Evolutionary conservation across 2,888 invertebrate genomes (phyloP), one percentile per base, ranked within the genome.

Genomic region (Athetis lepigone): DNA sequence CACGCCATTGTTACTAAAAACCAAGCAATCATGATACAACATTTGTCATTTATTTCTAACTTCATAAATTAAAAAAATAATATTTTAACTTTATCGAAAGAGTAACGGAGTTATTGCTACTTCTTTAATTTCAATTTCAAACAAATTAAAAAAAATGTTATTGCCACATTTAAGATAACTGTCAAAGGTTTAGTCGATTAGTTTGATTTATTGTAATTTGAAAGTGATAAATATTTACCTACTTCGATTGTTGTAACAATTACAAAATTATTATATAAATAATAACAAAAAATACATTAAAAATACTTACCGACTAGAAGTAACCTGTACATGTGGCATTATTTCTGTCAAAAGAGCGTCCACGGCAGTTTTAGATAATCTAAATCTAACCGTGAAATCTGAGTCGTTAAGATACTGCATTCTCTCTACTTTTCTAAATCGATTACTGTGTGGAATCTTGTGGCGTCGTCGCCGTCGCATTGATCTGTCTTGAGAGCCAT

Each of bases 1-100:
- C 6, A 81, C 58, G 13, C 77, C 79, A 60, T 75, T 46, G 64
- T 79, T 81, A 18, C 76, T 79, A 57, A 29, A 67, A 46, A 13
- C 33, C 11, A 33, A 33, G 33, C 9, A n/a, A 25, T 16, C 13
- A 33, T n/a, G n/a, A 45, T 16, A 43, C 3, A 6, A 27, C 9
- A 27, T 27, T 33, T 11, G 4, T 13, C 13, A 33, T 33, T 2
- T 33, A 13, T 33, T 33, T 13, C 2, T 2, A 4, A 33, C 13
- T 13, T 13, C 7, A 11, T 33, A 33, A 2, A 4, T 9, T 1
- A 11, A 13, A 3, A 13, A 3, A 1, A 33, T 25, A 4, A 25
- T 25, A 25, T 6, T 25, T 25, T 6, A 25, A 25, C 3, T 6
- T 25, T 4, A 25, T 25, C 4, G 25, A 25, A 25, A 25, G 6